Evolutionary conservation across 2,888 invertebrate genomes (phyloP).

Genomic region (Hermaeophaga mercurialis): DNA sequence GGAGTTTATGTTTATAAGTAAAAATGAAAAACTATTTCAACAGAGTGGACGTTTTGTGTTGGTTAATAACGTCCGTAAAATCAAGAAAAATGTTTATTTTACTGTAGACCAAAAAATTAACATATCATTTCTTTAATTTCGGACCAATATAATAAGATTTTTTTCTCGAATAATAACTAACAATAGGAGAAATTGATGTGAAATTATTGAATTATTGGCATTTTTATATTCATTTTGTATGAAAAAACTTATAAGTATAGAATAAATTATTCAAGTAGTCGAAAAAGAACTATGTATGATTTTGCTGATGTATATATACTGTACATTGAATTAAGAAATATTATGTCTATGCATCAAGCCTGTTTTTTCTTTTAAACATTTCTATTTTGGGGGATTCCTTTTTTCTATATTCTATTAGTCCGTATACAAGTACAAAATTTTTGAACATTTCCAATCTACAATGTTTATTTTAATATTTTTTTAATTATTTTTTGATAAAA

Average conservation of each 20-base stretch:
- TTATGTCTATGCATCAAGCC: constrained; percentile 51
- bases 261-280: constrained; percentile 50
- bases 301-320: constrained; percentile 57
- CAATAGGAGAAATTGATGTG: constrained; percentile 27
- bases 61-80: no score
- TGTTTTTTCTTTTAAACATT: constrained; percentile 37
- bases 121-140: constrained; percentile 37
- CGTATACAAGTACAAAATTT: background rate
- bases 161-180: background rate
- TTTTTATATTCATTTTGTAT: constrained; percentile 51
- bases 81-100: background rate
- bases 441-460: no score
- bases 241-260: constrained; percentile 42
- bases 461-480: no score
- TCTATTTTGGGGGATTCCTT: background rate
- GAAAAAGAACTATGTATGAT: constrained; percentile 46
- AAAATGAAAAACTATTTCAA: no score
- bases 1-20: no score
- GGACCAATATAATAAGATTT: constrained; percentile 29
- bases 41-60: no score
- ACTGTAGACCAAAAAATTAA: constrained; percentile 17
- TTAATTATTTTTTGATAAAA: no score
- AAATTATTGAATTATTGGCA: constrained; percentile 57
- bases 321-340: constrained; percentile 57
- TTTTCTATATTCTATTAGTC: background rate